A percentile compares a stretch with the other conserved stretches of the same genome.
phyloP scores from a whole-genome alignment of 1,140 invertebrate species.

The Pogonus chalceus region DNA sequence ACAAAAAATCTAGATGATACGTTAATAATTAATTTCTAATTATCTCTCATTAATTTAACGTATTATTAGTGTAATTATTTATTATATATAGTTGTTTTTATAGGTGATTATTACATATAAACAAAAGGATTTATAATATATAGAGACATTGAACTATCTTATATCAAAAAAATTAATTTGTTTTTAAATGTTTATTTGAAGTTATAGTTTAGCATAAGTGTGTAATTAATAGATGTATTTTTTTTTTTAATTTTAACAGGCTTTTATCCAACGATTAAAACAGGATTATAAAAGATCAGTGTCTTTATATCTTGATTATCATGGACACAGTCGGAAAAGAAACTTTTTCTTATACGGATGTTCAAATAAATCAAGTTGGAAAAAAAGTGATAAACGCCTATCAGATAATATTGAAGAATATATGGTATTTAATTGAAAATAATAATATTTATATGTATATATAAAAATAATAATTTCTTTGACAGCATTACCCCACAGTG shows the following conservation, averaged over 20 bases:
- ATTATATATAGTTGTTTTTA: no score
- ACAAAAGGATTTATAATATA: no score
- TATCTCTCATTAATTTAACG: no score
- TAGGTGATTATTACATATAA: no score
- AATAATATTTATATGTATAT: background rate
- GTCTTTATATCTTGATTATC: constrained; percentile 77
- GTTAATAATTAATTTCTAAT: no score
- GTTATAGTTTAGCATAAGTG: no score
- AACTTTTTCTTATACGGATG: constrained; percentile 87
- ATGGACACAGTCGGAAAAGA: constrained; percentile 80
- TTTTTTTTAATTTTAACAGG: constrained; percentile 33
- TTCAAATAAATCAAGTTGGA: constrained; percentile 56
- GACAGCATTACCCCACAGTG: constrained; percentile 32
- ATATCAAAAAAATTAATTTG: no score
- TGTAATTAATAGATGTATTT: no score
- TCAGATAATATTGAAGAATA: constrained; percentile 48
- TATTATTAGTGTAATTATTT: no score
- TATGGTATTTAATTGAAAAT: constrained; percentile 37
- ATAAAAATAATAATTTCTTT: background rate
- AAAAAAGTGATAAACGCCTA: constrained; percentile 42
- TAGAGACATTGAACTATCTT: no score
- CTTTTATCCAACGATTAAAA: constrained; percentile 52
- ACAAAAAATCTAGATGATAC: no score
- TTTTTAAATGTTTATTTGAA: no score
- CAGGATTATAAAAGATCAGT: constrained; percentile 49